Evolutionary conservation across 2,888 invertebrate genomes (phyloP).

Genomic region (Drosophila hawaiiensis): DNA sequence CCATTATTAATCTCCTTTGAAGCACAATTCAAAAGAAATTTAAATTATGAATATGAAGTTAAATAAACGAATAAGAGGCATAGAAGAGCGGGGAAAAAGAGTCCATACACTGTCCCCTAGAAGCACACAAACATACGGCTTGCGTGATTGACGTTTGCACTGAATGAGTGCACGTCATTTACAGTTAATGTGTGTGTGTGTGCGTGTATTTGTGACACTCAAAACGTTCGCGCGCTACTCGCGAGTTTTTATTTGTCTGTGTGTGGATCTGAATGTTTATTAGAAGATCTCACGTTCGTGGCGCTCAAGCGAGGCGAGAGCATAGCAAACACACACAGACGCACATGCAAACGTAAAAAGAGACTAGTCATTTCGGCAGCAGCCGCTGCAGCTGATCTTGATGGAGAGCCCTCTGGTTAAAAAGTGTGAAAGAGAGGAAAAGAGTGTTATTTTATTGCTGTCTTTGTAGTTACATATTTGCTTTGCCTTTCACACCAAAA

Average conservation of each 20-base stretch:
- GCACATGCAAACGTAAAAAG: conserved; percentile 17
- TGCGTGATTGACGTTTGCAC: conserved; percentile 58
- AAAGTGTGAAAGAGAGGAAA: conserved; percentile 43
- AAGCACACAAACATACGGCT: conserved; percentile 11
- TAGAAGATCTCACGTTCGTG: conserved; percentile 42
- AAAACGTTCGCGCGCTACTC: conserved; percentile 36
- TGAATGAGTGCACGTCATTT: conserved; percentile 59
- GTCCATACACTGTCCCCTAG: conserved; percentile 10
- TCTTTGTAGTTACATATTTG: conserved; percentile 57
- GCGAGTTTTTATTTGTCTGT: conserved; percentile 22
- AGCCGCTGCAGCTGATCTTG: conserved; percentile 74
- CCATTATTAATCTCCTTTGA: conserved; percentile 46
- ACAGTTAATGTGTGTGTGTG: conserved; percentile 24
- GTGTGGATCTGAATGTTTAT: conserved; percentile 47
- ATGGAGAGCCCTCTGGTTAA: conserved; percentile 50
- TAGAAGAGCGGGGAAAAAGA: conserved; percentile 12
- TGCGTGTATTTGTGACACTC: conserved; percentile 41
- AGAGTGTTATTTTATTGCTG: conserved; percentile 11
- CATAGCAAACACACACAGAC: conserved; percentile 37
- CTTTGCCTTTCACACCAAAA: conserved; percentile 57
- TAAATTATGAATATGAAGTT: conserved; percentile 10
- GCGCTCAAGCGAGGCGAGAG: conserved; percentile 60
- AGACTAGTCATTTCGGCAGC: conserved; percentile 54
- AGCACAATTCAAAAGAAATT: conserved; percentile 31
- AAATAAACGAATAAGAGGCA: conserved; percentile 16